phyloP scores from a whole-genome alignment of 2,888 invertebrate genomes.

The Achlya flavicornis region DNA sequence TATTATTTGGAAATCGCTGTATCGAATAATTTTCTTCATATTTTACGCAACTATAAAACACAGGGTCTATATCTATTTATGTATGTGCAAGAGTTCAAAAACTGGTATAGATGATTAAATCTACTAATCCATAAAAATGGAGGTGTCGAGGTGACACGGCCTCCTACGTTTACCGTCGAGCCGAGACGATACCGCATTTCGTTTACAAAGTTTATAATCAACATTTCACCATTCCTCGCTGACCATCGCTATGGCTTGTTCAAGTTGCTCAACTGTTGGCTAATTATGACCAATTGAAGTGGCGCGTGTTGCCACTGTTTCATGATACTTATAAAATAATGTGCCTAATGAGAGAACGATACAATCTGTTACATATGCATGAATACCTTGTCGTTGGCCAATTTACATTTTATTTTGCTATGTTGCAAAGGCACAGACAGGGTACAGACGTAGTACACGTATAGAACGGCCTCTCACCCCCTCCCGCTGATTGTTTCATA shows the following conservation, averaged over 20 bases:
- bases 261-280: constrained; percentile 65
- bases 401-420: constrained; percentile 5
- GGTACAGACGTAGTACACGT: too few species aligned
- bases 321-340: constrained; percentile 11
- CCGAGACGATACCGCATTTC: constrained; percentile 44
- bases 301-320: constrained; percentile 53
- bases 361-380: constrained; percentile 10
- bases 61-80: not conserved
- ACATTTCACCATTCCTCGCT: constrained; percentile 56
- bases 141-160: constrained; percentile 39
- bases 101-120: not conserved
- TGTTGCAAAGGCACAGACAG: not conserved
- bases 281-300: constrained; percentile 43
- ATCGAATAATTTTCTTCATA: too few species aligned
- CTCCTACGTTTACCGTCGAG: constrained; percentile 39
- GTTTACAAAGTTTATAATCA: constrained; percentile 42
- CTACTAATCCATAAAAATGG: constrained; percentile 1
- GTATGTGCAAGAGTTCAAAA: constrained; percentile 7
- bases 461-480: too few species aligned
- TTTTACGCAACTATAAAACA: not conserved
- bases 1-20: not conserved
- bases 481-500: too few species aligned
- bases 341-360: constrained; percentile 6
- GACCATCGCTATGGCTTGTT: constrained; percentile 60
- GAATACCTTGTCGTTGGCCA: not conserved